Evolutionary conservation across 1,140 invertebrate species (phyloP).

Genomic region (Bombyx mandarina): DNA sequence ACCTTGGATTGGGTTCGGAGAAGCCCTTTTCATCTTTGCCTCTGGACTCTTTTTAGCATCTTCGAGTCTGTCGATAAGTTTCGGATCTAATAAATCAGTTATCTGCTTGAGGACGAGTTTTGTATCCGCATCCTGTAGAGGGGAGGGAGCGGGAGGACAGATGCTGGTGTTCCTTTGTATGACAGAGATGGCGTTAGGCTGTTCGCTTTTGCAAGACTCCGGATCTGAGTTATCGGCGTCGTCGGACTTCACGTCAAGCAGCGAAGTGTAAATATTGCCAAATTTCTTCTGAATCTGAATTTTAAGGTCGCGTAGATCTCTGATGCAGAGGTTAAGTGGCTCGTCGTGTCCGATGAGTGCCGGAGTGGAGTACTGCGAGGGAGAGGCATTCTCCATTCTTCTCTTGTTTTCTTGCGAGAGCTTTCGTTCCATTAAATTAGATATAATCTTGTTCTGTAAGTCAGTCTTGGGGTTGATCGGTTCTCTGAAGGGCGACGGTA

Average conservation of each 20-base stretch:
- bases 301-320: constrained; percentile 79
- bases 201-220: constrained; percentile 70
- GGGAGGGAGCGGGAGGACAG: constrained; percentile 23
- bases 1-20: constrained; percentile 40
- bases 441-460: constrained; percentile 79
- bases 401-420: constrained; percentile 76
- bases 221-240: constrained; percentile 73
- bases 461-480: constrained; percentile 64
- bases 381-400: constrained; percentile 42
- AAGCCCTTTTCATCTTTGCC: constrained; percentile 39
- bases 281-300: constrained; percentile 74
- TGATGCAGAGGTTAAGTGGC: constrained; percentile 87
- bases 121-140: constrained; percentile 46
- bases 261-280: constrained; percentile 72
- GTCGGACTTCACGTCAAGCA: constrained; percentile 60
- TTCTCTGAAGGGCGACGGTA: constrained; percentile 28
- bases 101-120: constrained; percentile 62
- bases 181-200: constrained; percentile 65
- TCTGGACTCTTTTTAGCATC: constrained; percentile 37
- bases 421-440: constrained; percentile 77
- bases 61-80: constrained; percentile 46
- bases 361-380: constrained; percentile 34
- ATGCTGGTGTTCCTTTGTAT: constrained; percentile 56
- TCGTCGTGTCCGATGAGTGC: constrained; percentile 74
- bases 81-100: constrained; percentile 61